A percentile compares a stretch with the other conserved stretches of the same genome.
Conservation (phyloP, 1,140 invertebrate species). For the Hycleus cichorii region DNA sequence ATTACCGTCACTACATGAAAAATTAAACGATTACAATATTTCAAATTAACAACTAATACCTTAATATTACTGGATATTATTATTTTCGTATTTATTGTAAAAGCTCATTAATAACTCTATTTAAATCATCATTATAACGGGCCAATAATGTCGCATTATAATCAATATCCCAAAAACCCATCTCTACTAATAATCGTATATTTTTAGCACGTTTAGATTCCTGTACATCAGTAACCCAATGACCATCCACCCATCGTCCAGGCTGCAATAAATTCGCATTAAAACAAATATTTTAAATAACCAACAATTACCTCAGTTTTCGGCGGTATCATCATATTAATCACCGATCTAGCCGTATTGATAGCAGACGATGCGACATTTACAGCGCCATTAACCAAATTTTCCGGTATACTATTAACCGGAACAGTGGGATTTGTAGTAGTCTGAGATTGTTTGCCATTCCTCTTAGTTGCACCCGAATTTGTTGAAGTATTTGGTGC, state of each 20-base stretch:
- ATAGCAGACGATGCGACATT: slow-evolving; percentile 40
- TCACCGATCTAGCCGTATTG: slow-evolving; percentile 36
- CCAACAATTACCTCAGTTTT: slow-evolving; percentile 16
- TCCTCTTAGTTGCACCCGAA: slow-evolving; percentile 3
- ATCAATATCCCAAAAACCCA: slow-evolving; percentile 38
- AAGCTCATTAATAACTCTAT: slow-evolving; percentile 35
- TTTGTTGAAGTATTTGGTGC: background rate
- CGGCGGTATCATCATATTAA: slow-evolving; percentile 34
- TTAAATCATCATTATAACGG: slow-evolving; percentile 37
- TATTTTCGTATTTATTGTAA: slow-evolving; percentile 27
- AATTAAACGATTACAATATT: no score
- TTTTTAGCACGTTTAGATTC: slow-evolving; percentile 29
- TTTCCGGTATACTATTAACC: slow-evolving; percentile 31
- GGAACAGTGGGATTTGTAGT: background rate
- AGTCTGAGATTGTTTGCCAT: slow-evolving; percentile 3
- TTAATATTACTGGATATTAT: background rate
- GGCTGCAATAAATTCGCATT: slow-evolving; percentile 11
- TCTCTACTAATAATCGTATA: slow-evolving; percentile 31
- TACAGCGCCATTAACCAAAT: slow-evolving; percentile 38
- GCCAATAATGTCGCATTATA: slow-evolving; percentile 36
- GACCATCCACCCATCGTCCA: slow-evolving; percentile 36
- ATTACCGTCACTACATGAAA: no score
- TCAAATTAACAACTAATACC: background rate
- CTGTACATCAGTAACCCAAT: slow-evolving; percentile 31
- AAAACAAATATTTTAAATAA: background rate